Conservation (phyloP, 2,888 invertebrate genomes). For the Melanchra persicariae region DNA sequence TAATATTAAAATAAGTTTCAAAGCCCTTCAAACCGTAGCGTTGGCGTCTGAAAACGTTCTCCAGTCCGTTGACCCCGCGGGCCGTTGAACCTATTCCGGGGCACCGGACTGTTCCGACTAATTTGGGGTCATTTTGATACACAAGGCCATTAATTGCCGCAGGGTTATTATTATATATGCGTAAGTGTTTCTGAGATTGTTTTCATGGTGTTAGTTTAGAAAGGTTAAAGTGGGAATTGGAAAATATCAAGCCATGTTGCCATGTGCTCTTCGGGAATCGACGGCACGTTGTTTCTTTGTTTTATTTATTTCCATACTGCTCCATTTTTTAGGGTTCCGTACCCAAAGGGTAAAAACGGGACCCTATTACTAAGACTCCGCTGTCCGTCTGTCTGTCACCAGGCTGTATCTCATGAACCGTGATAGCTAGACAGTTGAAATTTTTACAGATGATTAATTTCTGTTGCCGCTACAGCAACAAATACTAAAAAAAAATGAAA, state of each 20-base stretch:
- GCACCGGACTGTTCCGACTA: slow-evolving; percentile 67
- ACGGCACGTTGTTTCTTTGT: not conserved
- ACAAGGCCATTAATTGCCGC: slow-evolving; percentile 66
- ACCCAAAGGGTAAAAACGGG: no score
- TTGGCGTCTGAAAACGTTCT: slow-evolving; percentile 64
- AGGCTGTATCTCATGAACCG: no score
- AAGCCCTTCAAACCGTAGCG: slow-evolving; percentile 54
- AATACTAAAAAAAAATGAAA: no score
- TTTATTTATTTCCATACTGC: not conserved
- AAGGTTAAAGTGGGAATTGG: not conserved
- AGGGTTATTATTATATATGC: slow-evolving; percentile 21
- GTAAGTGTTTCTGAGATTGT: slow-evolving; percentile 19
- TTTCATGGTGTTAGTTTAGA: not conserved
- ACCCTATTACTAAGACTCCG: no score
- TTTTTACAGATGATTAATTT: no score
- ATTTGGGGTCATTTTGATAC: slow-evolving; percentile 74
- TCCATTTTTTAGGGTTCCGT: no score
- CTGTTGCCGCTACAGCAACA: no score
- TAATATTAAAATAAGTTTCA: slow-evolving; percentile 39
- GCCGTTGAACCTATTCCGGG: slow-evolving; percentile 73
- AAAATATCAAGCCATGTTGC: not conserved
- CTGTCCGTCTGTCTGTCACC: no score
- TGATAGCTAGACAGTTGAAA: no score
- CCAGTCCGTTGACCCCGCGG: slow-evolving; percentile 59
- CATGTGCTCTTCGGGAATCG: not conserved